phyloP scores from a whole-genome alignment of 2,888 invertebrate genomes.

The Megamerina dolium region DNA sequence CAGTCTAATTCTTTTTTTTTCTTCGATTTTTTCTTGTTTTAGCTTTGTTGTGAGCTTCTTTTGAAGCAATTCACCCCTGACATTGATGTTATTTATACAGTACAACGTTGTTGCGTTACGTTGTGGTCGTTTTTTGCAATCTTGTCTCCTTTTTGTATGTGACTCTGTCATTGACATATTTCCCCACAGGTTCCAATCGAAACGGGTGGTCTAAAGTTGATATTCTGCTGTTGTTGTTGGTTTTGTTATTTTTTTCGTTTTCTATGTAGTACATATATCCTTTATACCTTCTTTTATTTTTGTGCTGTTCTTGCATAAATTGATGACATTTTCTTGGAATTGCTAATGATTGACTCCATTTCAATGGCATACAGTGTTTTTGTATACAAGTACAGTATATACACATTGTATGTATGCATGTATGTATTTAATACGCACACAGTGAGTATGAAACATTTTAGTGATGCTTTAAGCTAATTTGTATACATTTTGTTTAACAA shows the following conservation, averaged over 20 bases:
- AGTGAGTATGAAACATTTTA: neutral
- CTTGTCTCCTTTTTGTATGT: neutral
- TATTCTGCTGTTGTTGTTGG: neutral
- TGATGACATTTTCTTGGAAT: conserved; percentile 8
- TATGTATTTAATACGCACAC: neutral
- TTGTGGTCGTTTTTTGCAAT: neutral
- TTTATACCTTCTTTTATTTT: too few species aligned
- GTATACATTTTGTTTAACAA: neutral
- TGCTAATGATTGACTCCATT: neutral
- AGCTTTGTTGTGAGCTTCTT: neutral
- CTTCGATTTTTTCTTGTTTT: neutral
- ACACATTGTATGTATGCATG: neutral
- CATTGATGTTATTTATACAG: too few species aligned
- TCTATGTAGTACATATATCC: too few species aligned
- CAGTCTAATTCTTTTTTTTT: neutral
- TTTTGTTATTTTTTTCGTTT: too few species aligned
- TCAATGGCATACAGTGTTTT: conserved; percentile 6
- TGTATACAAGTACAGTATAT: too few species aligned
- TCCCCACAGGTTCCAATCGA: neutral
- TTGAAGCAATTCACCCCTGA: neutral
- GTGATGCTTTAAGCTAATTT: conserved; percentile 6
- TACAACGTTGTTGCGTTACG: too few species aligned
- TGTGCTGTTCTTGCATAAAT: conserved; percentile 13
- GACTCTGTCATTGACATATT: conserved; percentile 15
- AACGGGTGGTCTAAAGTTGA: too few species aligned